These are phyloP conservation scores for Trichoplusia ni DNA, from an alignment of 1,140 invertebrate genomes.

Conservation along the genomic window DNA sequence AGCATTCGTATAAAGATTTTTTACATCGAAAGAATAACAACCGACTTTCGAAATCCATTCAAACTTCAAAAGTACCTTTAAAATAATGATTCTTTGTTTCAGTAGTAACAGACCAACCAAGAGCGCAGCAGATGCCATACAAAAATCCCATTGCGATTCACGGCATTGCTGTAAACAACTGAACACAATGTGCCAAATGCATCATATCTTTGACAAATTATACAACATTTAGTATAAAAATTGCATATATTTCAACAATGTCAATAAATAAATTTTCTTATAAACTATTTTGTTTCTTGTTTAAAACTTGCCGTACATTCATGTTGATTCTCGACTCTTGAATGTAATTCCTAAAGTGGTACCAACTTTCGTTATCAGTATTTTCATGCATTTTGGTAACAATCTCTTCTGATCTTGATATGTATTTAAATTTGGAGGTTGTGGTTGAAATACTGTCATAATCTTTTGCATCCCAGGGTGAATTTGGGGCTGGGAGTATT, in stretches of 20 bases:
- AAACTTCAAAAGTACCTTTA: background rate
- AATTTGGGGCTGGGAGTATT: slow-evolving; percentile 82
- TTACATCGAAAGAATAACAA: too few species aligned
- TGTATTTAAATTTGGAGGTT: slow-evolving; percentile 50
- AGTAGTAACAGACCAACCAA: slow-evolving; percentile 61
- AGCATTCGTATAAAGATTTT: too few species aligned
- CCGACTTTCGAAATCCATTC: too few species aligned
- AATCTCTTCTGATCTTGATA: slow-evolving; percentile 43
- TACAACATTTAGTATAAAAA: background rate
- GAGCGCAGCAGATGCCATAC: slow-evolving; percentile 29
- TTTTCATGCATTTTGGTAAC: slow-evolving; percentile 48
- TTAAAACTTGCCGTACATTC: slow-evolving; percentile 74
- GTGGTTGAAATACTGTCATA: slow-evolving; percentile 42
- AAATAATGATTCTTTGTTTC: slow-evolving; percentile 38
- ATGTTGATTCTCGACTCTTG: slow-evolving; percentile 74
- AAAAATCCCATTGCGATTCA: slow-evolving; percentile 9
- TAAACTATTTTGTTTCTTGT: slow-evolving; percentile 64
- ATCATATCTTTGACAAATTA: background rate
- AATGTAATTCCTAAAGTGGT: slow-evolving; percentile 56
- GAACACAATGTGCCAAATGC: background rate
- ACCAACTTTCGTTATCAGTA: slow-evolving; percentile 52
- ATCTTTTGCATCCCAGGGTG: slow-evolving; percentile 74
- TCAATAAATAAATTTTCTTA: background rate
- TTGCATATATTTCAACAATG: background rate
- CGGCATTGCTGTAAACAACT: background rate